phyloP scores from a whole-genome alignment of 64 coral and sea anemone species.

The Montipora foliosa region DNA sequence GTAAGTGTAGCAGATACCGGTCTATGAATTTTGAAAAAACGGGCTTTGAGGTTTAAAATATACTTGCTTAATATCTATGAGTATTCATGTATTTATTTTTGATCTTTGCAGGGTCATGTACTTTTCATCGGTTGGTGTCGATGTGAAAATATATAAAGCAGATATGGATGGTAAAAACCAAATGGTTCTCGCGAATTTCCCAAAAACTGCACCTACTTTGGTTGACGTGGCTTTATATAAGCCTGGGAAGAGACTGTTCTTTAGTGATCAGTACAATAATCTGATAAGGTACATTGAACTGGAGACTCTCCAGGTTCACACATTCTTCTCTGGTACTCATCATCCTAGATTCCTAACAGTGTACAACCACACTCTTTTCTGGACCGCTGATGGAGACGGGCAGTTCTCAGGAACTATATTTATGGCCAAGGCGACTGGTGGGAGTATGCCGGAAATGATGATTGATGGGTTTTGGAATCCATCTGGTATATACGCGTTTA shows the following conservation, averaged over 20 bases:
- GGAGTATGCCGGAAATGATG: not conserved
- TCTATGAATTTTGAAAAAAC: no score
- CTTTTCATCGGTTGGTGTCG: conserved; percentile 3
- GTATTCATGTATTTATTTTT: no score
- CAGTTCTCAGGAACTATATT: not conserved
- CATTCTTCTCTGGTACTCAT: conserved; percentile 6
- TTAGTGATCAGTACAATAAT: conserved; percentile 4
- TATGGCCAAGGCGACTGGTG: not conserved
- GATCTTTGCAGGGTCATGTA: conserved; percentile 18
- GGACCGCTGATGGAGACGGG: not conserved
- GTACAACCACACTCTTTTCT: not conserved
- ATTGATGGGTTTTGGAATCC: not conserved
- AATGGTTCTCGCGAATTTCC: not conserved
- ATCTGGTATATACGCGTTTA: not conserved
- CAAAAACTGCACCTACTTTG: not conserved
- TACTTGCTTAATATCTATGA: no score
- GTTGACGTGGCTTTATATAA: conserved; percentile 8
- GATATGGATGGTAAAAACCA: conserved; percentile 49
- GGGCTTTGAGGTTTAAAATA: no score
- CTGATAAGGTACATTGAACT: conserved; percentile 23
- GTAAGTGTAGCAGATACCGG: no score
- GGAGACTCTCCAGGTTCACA: not conserved
- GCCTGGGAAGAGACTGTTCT: not conserved
- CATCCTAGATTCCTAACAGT: not conserved
- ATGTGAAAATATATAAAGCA: not conserved